Evolutionary conservation across 2,888 invertebrate species (phyloP), one percentile per base, ranked within the genome.

Genomic region (Pollenia griseotomentosa): DNA sequence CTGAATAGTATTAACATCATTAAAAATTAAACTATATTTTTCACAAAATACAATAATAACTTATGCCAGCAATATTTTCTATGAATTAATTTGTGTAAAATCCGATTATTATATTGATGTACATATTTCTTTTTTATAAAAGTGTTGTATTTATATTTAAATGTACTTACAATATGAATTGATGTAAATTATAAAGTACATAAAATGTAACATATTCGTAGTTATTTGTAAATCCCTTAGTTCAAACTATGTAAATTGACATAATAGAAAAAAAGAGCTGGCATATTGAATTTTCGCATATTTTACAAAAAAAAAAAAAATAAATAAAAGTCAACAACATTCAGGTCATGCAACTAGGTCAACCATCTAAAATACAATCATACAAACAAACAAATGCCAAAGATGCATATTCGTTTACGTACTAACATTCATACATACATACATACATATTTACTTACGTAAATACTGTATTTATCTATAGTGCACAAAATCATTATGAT

Each of bases 321-420:
- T 6, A 65, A 51, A 63, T 42, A 33, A 33, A 33, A 33, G 33
- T 33, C 33, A 33, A 33, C 10, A 71, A 71, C 74, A 87, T 84
- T 78, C 87, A 87, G 87, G 87, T 84, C 87, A 87, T 81, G 81
- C 75, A 87, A 87, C 78, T 78, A 70, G 87, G 84, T 84, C 87
- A 87, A 81, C 78, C 78, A 86, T 79, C 70, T 33, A 65, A 48
- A 46, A 12, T 14, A 68, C 12, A 61, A 42, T 65, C 79, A 61
- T 59, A 71, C 57, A 71, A 66, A 73, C 57, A 73, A 51, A 42
- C n/a, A 16, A 53, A 19, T 40, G 46, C 12, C 48, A 65, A 68
- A 55, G 33, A 65, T 44, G 80, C 44, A 70, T 48, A 33, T 33
- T 33, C 33, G 33, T 33, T 33, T n/a, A 23, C 19, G 9, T 46